phyloP scores from a whole-genome alignment of 2,797 vertebrate species.

The Galaxias olidus region DNA sequence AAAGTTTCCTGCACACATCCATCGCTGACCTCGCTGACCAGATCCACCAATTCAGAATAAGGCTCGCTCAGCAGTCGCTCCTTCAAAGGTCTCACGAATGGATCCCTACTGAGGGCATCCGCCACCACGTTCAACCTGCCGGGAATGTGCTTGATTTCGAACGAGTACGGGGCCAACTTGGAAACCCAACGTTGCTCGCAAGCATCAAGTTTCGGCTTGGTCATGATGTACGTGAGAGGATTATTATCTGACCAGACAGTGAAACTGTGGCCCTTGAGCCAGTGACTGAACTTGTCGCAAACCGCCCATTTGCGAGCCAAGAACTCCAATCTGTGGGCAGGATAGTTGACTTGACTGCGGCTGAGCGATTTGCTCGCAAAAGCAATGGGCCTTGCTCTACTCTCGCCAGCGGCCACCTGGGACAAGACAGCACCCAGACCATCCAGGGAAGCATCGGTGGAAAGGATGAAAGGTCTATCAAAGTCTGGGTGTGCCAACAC shows the following conservation, averaged over 20 bases:
- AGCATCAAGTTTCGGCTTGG: constrained; percentile 24
- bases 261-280: constrained; percentile 5
- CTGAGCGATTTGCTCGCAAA: constrained; percentile 4
- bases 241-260: constrained; percentile 17
- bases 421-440: constrained; percentile 26
- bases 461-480: constrained; percentile 8
- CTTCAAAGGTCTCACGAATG: constrained; percentile 12
- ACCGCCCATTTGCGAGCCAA: background rate
- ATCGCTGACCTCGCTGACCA: background rate
- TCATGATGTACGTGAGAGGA: too few species aligned
- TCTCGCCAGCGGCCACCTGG: constrained; percentile 14
- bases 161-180: constrained; percentile 16
- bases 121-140: constrained; percentile 22
- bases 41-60: constrained; percentile 7
- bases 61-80: constrained; percentile 17
- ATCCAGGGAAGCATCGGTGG: constrained; percentile 17
- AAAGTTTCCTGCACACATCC: constrained; percentile 16
- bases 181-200: constrained; percentile 36
- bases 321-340: constrained; percentile 3
- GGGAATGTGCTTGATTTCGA: constrained; percentile 28
- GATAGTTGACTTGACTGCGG: background rate
- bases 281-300: constrained; percentile 1
- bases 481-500: constrained; percentile 24
- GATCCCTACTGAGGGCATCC: constrained; percentile 21
- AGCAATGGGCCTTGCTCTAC: constrained; percentile 8